Base-by-base conservation (phyloP, 2,113 vertebrate genomes). In the Lasiurus cinereus region DNA sequence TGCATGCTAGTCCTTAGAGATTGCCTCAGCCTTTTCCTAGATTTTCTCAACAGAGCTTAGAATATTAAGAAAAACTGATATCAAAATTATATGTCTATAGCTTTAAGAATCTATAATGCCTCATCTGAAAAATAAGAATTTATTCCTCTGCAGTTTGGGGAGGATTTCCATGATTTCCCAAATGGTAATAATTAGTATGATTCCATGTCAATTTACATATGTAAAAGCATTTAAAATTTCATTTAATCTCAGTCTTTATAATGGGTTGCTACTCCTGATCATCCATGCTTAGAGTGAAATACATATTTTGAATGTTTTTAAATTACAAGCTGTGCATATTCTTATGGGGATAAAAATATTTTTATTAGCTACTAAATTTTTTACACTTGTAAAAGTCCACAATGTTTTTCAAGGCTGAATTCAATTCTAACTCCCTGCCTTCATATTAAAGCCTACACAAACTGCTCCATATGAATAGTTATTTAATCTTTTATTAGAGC, bases 401-500 rank as follows among this genome's bases (percentile, higher is more conserved):
- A 96, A 69, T 29, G 86, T 92, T 94, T 97, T 94, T 96, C 78
- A 94, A 94, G 92, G 64, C 95, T 94, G 82, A 92, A 95, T 96
- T 96, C 93, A 95, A 91, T 95, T 91, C 21, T 46, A 96, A 96
- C 83, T 96, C 96, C 88, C 96, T 90, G 73, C 56, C 78, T 88
- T 95, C 94, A 95, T 82, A 96, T 97, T 96, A 97, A 97, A 96
- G 85, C 52, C 91, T 95, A 88, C 73, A 95, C 88, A 94, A 97
- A 96, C 77, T 94, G 78, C 92, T 95, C 43, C 90, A 83, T 94
- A 94, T 91, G 82, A 96, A 94, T 88, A 95, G 95, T 96, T 92
- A 94, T 74, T 96, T 95, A 97, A 96, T 96, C 95, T 97, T 97
- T 97, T 97, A 97, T 96, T 96, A 96, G 48, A 94, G 64, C 91